These are phyloP conservation scores for Laspeyria flexula DNA, from an alignment of 2,888 invertebrate genomes.

Conservation along the genomic window DNA sequence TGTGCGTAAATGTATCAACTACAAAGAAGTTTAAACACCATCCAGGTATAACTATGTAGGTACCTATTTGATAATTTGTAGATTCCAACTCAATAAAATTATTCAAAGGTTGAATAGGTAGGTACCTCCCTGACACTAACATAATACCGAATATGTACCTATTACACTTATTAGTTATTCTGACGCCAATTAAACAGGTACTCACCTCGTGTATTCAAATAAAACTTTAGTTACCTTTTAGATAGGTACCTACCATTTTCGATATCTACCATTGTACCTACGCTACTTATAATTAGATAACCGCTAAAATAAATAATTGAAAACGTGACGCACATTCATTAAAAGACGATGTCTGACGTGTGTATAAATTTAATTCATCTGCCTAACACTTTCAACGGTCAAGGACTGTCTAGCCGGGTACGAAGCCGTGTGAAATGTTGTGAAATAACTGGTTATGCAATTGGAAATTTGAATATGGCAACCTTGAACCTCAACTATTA, in stretches of 20 bases:
- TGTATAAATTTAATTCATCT: conserved; percentile 19
- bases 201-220: too few relatives aligned
- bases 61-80: neutral
- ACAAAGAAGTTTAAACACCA: neutral
- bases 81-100: neutral
- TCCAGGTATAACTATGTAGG: neutral
- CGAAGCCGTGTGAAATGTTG: conserved; percentile 47
- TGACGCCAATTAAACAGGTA: neutral
- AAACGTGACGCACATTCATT: conserved; percentile 14
- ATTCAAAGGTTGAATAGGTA: neutral
- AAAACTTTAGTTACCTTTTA: too few relatives aligned
- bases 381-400: conserved; percentile 36
- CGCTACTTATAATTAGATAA: neutral
- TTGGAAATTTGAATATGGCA: conserved; percentile 45
- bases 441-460: conserved; percentile 52
- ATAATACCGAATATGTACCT: neutral
- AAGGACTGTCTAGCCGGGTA: conserved; percentile 35
- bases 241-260: too few relatives aligned
- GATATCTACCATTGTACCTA: too few relatives aligned
- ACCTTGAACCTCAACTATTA: conserved; percentile 48
- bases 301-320: neutral
- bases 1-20: neutral
- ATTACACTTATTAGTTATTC: too few relatives aligned
- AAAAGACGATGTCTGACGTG: conserved; percentile 16
- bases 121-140: neutral